These are phyloP conservation scores for Paracanthobrama guichenoti DNA, from an alignment of 2,113 vertebrate species.

Conservation along the genomic window DNA sequence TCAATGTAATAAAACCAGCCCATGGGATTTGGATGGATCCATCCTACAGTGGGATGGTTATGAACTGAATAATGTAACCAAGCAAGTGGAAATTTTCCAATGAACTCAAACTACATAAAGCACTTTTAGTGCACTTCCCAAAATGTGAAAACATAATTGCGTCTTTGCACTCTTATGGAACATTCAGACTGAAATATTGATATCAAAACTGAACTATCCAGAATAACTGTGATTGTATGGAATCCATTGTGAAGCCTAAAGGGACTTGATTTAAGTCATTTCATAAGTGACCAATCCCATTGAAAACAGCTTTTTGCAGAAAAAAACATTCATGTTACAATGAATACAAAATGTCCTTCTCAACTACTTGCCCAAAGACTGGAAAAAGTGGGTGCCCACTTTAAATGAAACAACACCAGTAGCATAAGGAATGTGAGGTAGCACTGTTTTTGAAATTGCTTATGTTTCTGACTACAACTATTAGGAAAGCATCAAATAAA, in stretches of 20 bases:
- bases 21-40: constrained; percentile 44
- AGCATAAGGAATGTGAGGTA: constrained; percentile 39
- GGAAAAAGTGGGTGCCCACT: constrained; percentile 27
- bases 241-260: constrained; percentile 25
- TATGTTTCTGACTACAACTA: constrained; percentile 28
- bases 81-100: constrained; percentile 35
- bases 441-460: constrained; percentile 15
- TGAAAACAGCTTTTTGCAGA: constrained; percentile 40
- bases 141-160: constrained; percentile 50
- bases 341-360: constrained; percentile 36
- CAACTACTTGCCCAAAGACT: constrained; percentile 30
- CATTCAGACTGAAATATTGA: constrained; percentile 13
- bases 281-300: constrained; percentile 17
- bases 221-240: constrained; percentile 37
- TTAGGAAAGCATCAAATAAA: constrained; percentile 60
- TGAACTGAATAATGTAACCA: constrained; percentile 51
- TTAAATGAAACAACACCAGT: constrained; percentile 36
- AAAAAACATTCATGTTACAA: constrained; percentile 36
- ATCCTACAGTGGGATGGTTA: constrained; percentile 35
- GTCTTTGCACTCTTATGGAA: constrained; percentile 30
- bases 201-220: constrained; percentile 28
- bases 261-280: constrained; percentile 29
- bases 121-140: constrained; percentile 30
- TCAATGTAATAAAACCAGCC: constrained; percentile 42
- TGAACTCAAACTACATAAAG: constrained; percentile 30